These are phyloP conservation scores for Apistogramma diplotaenia DNA, from an alignment of 2,113 vertebrate species.

Conservation along the genomic window DNA sequence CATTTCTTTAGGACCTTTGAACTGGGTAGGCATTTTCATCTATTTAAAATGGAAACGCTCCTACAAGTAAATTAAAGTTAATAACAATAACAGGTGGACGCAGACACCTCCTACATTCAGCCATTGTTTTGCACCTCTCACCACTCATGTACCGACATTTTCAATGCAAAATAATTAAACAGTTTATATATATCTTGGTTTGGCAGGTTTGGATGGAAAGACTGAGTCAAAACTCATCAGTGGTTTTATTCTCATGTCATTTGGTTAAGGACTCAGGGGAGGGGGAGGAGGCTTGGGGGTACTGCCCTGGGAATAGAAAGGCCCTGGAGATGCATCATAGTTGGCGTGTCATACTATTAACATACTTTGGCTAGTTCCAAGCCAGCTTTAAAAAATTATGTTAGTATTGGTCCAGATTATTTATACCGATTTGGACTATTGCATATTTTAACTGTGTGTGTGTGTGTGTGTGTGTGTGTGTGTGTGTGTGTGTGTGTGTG, in stretches of 20 bases:
- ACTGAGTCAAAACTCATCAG: background rate
- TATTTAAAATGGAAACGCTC: background rate
- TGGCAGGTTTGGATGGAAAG: background rate
- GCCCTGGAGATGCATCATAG: slow-evolving; percentile 1
- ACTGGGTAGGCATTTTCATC: background rate
- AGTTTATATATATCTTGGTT: background rate
- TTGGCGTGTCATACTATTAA: background rate
- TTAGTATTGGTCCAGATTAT: background rate
- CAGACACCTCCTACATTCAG: background rate
- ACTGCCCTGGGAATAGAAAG: background rate
- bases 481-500: too few relatives aligned
- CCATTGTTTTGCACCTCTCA: background rate
- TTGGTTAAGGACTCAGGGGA: background rate
- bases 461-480: too few relatives aligned
- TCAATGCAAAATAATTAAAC: background rate
- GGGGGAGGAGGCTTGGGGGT: background rate
- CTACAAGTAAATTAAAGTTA: background rate
- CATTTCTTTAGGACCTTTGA: background rate
- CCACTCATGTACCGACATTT: too few relatives aligned
- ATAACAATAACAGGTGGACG: background rate
- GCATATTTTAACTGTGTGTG: background rate
- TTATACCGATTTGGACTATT: background rate
- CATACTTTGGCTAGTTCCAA: background rate
- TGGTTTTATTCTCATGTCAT: background rate
- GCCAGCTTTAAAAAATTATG: background rate